phyloP scores from a whole-genome alignment of 2,797 vertebrate genomes.

The Dipus sagitta region DNA sequence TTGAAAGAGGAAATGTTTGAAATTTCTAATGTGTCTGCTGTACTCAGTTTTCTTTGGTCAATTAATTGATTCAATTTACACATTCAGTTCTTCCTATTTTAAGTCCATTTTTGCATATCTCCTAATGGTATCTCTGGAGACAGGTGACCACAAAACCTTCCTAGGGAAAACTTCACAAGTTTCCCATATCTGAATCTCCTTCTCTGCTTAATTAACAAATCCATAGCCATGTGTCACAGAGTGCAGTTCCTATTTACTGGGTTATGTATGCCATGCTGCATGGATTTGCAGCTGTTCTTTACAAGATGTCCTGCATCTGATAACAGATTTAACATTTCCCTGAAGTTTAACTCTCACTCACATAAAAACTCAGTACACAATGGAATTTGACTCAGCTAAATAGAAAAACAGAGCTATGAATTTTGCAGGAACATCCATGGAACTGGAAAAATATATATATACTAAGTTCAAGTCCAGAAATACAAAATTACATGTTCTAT shows the following conservation, averaged over 20 bases:
- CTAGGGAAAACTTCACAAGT: background rate
- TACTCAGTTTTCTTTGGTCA: background rate
- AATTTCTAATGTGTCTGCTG: too few relatives aligned
- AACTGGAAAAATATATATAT: too few relatives aligned
- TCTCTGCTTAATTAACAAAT: background rate
- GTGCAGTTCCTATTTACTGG: background rate
- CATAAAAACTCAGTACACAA: background rate
- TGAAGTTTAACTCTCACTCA: background rate
- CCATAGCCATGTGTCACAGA: background rate
- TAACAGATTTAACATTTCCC: background rate
- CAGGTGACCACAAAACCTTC: background rate
- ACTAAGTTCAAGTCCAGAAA: too few relatives aligned
- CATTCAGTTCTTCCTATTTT: background rate
- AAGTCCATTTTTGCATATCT: background rate
- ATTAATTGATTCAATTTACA: background rate
- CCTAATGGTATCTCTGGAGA: background rate
- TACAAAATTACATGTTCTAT: too few relatives aligned
- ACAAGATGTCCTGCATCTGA: background rate
- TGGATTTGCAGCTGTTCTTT: background rate
- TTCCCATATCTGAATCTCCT: background rate
- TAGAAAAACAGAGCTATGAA: too few relatives aligned
- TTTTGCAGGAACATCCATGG: too few relatives aligned
- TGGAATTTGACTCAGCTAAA: too few relatives aligned
- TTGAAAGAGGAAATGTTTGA: too few relatives aligned
- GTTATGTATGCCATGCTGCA: background rate